Conservation (phyloP, 2,113 vertebrate species). For the Hypocryptadius cinnamomeus region DNA sequence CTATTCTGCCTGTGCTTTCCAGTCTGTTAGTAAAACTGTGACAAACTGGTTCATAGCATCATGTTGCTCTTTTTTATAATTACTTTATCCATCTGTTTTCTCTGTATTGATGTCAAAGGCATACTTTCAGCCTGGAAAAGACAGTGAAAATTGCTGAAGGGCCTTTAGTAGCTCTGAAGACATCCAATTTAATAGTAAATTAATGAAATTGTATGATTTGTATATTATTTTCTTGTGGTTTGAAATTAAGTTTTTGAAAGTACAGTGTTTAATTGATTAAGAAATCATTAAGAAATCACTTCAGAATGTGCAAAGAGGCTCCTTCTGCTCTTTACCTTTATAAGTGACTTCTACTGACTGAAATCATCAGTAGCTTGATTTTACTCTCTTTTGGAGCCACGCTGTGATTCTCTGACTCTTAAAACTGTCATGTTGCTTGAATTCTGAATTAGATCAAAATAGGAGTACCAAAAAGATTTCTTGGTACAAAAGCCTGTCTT, state of each 20-base stretch:
- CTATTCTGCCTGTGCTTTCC: background rate
- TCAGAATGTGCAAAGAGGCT: background rate
- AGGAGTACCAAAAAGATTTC: background rate
- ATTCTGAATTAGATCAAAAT: background rate
- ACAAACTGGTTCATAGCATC: background rate
- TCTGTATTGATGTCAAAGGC: constrained; percentile 10
- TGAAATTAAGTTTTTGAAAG: background rate
- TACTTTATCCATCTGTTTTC: constrained; percentile 5
- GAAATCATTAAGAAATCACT: constrained; percentile 12
- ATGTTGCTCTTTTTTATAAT: background rate
- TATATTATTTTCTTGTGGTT: background rate
- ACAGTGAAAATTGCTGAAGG: background rate
- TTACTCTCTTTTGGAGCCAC: background rate
- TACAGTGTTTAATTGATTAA: constrained; percentile 20
- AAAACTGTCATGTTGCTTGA: background rate
- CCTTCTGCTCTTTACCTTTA: background rate
- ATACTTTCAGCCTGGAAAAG: background rate
- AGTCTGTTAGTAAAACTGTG: background rate
- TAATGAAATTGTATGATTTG: background rate
- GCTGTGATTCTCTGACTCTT: background rate
- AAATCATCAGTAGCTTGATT: background rate
- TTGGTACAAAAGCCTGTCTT: background rate
- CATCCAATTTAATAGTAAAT: background rate
- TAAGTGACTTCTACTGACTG: background rate
- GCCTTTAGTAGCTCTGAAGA: constrained; percentile 22